phyloP scores from a whole-genome alignment of 92 coral and sea anemone species.

The Umimayanthus kanabou region DNA sequence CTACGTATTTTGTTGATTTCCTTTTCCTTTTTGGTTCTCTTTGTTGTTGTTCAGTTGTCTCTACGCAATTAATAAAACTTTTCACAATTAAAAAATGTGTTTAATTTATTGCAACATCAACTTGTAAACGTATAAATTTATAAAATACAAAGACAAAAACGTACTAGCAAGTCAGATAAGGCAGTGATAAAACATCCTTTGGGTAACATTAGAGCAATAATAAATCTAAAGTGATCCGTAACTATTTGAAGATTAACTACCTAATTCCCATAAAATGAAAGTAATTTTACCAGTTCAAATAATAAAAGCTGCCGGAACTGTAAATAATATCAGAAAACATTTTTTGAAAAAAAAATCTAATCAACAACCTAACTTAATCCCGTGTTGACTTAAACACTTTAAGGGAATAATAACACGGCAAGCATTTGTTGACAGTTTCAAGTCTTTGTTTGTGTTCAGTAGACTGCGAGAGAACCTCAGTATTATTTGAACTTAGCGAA shows the following conservation, averaged over 20 bases:
- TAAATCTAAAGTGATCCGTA: not conserved
- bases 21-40: not conserved
- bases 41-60: not conserved
- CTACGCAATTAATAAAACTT: not conserved
- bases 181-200: constrained; percentile 34
- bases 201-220: constrained; percentile 12
- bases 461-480: constrained; percentile 5
- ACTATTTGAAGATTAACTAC: not conserved
- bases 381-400: not conserved
- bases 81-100: not conserved
- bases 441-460: not conserved
- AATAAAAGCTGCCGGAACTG: not conserved
- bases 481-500: constrained; percentile 4
- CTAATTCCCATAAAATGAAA: not conserved
- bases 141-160: not conserved
- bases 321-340: not conserved
- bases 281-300: not conserved
- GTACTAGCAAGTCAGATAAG: constrained; percentile 17
- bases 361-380: not conserved
- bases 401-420: not conserved
- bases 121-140: not conserved
- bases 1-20: not conserved
- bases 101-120: not conserved
- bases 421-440: not conserved
- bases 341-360: not conserved